Base-by-base conservation (phyloP, 2,888 invertebrate species). In the Himalopsyche anomala region DNA sequence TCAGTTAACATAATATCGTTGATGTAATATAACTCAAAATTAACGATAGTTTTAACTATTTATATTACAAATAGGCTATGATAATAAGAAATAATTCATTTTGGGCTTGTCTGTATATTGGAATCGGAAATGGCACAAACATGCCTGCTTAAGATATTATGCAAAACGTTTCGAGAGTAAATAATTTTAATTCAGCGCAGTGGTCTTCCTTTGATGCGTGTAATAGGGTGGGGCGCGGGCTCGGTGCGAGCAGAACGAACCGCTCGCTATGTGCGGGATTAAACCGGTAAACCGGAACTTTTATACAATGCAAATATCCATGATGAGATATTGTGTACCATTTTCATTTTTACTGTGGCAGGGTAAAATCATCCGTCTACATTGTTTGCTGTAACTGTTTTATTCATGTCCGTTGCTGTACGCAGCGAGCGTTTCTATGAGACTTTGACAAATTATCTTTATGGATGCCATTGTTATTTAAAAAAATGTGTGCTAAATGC, bases 231-330 rank as follows among this genome's bases (percentile, higher is more conserved):
- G 84, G 74, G 85, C 69, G 85, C 85, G 84, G 84, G 79, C 87
- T 74, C 74, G 74, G 36, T 74, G 74, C 74, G 74, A 74, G 51
- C 51, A 15, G 51, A 74, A 36, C 28, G 74, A 74, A 74, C 74
- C 36, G 74, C 74, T 74, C 74, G 74, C 74, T 74, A 74, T 85
- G 87, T 82, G 85, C 87, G 84, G 87, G 84, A 88, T 88, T 88
- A 88, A 87, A 84, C 84, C 82, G 87, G 80, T 79, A 84, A 85
- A 85, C 87, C 87, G 84, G 88, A 88, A 88, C 85, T 83, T 84
- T 83, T 83, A 85, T 85, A 88, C 88, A 87, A 88, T 88, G 88
- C 87, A 87, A 88, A 88, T 86, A 85, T 88, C 85, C 85, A 82
- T 86, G 87, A 84, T 82, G 84, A 85, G 85, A 87, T 85, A 87